A percentile compares a stretch with the other conserved stretches of the same genome.
phyloP scores from a whole-genome alignment of 2,888 invertebrate genomes.

The Microplitis manilae region DNA sequence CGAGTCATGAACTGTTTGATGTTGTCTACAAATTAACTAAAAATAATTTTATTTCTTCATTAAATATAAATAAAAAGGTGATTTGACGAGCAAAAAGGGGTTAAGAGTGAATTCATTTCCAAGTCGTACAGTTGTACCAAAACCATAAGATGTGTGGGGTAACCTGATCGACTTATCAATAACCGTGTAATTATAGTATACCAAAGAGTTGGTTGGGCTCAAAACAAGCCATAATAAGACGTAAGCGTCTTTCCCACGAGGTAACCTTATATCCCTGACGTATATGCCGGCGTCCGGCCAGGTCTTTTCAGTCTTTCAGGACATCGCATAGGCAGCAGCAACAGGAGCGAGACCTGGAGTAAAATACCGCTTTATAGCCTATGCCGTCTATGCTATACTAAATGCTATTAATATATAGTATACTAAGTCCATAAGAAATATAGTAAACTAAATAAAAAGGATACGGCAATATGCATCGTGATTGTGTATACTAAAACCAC shows the following conservation, averaged over 20 bases:
- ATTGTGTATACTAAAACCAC: too few relatives aligned
- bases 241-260: constrained; percentile 71
- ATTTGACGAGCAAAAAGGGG: not conserved
- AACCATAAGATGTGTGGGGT: constrained; percentile 52
- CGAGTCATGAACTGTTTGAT: not conserved
- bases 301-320: constrained; percentile 60
- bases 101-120: not conserved
- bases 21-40: too few relatives aligned
- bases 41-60: not conserved
- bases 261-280: constrained; percentile 70
- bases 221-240: constrained; percentile 72
- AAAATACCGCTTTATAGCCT: constrained; percentile 24
- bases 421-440: too few relatives aligned
- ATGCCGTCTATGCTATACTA: not conserved
- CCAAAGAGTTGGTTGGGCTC: constrained; percentile 71
- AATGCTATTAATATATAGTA: too few relatives aligned
- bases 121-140: constrained; percentile 20
- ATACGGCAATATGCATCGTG: too few relatives aligned
- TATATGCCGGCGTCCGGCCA: constrained; percentile 60
- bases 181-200: constrained; percentile 70
- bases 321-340: constrained; percentile 7
- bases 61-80: constrained; percentile 1
- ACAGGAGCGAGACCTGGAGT: constrained; percentile 16
- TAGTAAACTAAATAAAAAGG: too few relatives aligned
- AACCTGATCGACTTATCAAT: constrained; percentile 72